Base-by-base conservation (phyloP, 92 coral and sea anemone species). In the Actinernus sp. region DNA sequence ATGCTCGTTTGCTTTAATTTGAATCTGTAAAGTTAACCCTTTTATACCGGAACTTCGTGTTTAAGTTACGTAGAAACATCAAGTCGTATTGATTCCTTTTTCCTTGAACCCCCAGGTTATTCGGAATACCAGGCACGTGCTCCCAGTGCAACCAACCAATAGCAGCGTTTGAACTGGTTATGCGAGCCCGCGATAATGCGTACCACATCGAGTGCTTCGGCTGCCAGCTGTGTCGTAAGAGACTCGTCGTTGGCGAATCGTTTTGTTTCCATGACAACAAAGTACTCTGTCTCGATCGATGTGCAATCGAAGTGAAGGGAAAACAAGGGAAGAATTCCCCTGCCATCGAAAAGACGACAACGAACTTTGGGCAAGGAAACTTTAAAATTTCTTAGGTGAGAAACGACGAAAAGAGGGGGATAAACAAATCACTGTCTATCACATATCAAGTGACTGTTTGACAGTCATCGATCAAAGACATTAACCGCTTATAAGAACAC, bases 131-230 rank as follows among this genome's bases (percentile, higher is more conserved):
- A 12, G 97, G 97, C 9, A 78, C 65, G 22, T 90, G 97, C 53
- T 68, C 97, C 11, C 89, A 87, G 1, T 90, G 97, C 28, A 62
- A 53, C 75, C 86, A 90, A 58, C 79, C 89, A 18, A 90, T 90
- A 26, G 97, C 97, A 8, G 97, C 97, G 14, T 90, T 86, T 58
- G 97, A 90, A 45, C 68, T 90, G 58, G 97, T 90, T 11, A 90
- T 90, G 97, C 68, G 92, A 29, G 97, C 92, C 17, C 84, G 73
- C 3, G 83, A 81, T 21, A 90, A 90, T 65, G 92, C 92, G 2
- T 90, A 90, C 49, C 97, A 90, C 38, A 90, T 90, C 70, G 97
- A 90, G 50, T 90, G 97, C 61, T 90, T 90, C 45, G 87, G 89
- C 10, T 90, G 97, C 31, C 97, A 90, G 53, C 54, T 73, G 37